These are phyloP conservation scores for Crotalus tigris DNA, from an alignment of 2,113 vertebrate genomes.

Conservation along the genomic window DNA sequence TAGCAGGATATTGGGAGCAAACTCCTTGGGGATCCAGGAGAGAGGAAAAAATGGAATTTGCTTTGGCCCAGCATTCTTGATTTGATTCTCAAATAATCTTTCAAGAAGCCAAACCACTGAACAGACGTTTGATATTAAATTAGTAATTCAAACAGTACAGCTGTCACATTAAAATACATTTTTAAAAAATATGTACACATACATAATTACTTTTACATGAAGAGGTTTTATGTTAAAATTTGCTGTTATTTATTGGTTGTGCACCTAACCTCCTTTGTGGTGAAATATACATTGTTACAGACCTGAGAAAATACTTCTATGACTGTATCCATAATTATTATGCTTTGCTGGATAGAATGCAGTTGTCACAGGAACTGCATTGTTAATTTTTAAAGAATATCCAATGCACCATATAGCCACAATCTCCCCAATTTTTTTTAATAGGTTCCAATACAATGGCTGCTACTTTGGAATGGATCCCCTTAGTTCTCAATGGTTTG, in stretches of 20 bases:
- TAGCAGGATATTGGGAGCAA: not conserved
- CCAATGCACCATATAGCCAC: not conserved
- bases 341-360: not conserved
- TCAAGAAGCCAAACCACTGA: not conserved
- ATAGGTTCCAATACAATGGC: not conserved
- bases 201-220: not conserved
- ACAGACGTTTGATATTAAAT: not conserved
- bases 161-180: not conserved
- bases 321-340: not conserved
- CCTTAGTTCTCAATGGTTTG: not conserved
- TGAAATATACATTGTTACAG: not conserved
- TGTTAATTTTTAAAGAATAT: not conserved
- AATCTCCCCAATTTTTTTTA: not conserved
- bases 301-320: not conserved
- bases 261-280: not conserved
- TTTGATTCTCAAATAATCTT: not conserved
- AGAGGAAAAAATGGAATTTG: not conserved
- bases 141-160: not conserved
- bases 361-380: not conserved
- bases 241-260: not conserved
- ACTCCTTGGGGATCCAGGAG: not conserved
- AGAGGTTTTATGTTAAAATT: not conserved
- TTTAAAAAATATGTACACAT: not conserved
- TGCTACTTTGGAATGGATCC: not conserved
- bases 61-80: not conserved